phyloP scores from a whole-genome alignment of 2,888 invertebrate species.

The Dasypolia templi region DNA sequence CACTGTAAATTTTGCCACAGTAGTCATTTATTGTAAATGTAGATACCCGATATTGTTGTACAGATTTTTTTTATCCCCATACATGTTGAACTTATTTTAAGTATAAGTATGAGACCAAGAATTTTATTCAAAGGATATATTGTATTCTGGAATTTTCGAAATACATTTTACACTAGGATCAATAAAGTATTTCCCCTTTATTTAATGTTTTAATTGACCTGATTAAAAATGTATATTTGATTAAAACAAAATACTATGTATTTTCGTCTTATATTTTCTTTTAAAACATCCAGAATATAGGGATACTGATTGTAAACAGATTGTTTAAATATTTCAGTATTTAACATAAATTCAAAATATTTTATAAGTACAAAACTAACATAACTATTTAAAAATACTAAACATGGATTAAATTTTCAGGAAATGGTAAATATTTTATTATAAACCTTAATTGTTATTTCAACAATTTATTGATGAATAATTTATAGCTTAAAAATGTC shows the following conservation, averaged over 20 bases:
- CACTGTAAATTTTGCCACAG: slow-evolving; percentile 83
- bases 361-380: slow-evolving; percentile 67
- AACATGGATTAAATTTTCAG: slow-evolving; percentile 69
- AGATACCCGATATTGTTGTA: slow-evolving; percentile 85
- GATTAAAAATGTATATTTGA: slow-evolving; percentile 52
- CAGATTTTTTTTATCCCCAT: slow-evolving; percentile 80
- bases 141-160: slow-evolving; percentile 90
- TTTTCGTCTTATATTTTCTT: slow-evolving; percentile 64
- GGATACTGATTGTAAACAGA: slow-evolving; percentile 65
- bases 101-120: slow-evolving; percentile 88
- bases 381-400: slow-evolving; percentile 67
- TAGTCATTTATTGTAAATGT: slow-evolving; percentile 82
- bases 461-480: slow-evolving; percentile 54
- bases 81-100: slow-evolving; percentile 85
- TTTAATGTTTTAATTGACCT: slow-evolving; percentile 77
- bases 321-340: slow-evolving; percentile 65
- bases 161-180: slow-evolving; percentile 90
- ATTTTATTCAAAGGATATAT: slow-evolving; percentile 88
- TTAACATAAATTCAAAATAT: slow-evolving; percentile 65
- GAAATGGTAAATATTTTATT: slow-evolving; percentile 70
- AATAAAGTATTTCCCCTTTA: slow-evolving; percentile 89
- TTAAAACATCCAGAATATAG: slow-evolving; percentile 66
- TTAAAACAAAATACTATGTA: slow-evolving; percentile 57
- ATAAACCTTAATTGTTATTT: slow-evolving; percentile 60
- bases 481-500: slow-evolving; percentile 62